Percentiles rank a stretch among this genome's conserved stretches.
Conservation (phyloP, 1,140 invertebrate genomes). For the Nephila pilipes region DNA sequence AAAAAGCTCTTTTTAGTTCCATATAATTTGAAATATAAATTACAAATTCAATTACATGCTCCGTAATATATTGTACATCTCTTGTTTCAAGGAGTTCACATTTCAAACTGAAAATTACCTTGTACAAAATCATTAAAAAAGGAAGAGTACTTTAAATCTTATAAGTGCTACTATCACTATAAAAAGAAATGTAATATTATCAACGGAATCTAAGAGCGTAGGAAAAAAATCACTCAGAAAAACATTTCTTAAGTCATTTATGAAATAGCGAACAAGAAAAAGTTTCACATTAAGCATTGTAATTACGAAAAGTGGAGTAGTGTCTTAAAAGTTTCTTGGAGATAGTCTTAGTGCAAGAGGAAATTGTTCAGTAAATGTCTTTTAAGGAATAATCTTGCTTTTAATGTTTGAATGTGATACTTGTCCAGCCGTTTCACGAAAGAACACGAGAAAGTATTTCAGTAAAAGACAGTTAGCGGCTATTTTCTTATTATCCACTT, state of each 20-base stretch:
- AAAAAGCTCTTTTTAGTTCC: no score
- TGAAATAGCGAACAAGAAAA: constrained; percentile 38
- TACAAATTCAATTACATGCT: no score
- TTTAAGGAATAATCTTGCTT: constrained; percentile 48
- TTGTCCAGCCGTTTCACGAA: not conserved
- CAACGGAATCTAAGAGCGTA: not conserved
- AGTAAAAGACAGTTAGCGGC: not conserved
- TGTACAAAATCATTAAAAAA: not conserved
- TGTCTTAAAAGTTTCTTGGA: constrained; percentile 30
- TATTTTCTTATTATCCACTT: not conserved
- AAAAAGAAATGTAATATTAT: not conserved
- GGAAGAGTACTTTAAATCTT: not conserved
- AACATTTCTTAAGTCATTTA: constrained; percentile 34
- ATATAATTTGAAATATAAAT: no score
- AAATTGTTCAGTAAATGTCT: constrained; percentile 38
- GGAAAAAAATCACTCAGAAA: not conserved
- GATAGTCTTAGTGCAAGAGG: not conserved
- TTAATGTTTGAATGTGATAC: constrained; percentile 28
- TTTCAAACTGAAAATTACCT: not conserved
- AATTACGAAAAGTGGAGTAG: constrained; percentile 23
- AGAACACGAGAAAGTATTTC: constrained; percentile 22
- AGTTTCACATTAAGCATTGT: constrained; percentile 15
- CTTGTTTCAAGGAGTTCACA: not conserved
- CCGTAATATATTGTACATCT: not conserved
- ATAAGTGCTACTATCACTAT: not conserved